Percentiles rank a stretch among this genome's conserved stretches.
These are phyloP conservation scores for Meloe dianella DNA, from an alignment of 2,888 invertebrate genomes.

Conservation along the genomic window DNA sequence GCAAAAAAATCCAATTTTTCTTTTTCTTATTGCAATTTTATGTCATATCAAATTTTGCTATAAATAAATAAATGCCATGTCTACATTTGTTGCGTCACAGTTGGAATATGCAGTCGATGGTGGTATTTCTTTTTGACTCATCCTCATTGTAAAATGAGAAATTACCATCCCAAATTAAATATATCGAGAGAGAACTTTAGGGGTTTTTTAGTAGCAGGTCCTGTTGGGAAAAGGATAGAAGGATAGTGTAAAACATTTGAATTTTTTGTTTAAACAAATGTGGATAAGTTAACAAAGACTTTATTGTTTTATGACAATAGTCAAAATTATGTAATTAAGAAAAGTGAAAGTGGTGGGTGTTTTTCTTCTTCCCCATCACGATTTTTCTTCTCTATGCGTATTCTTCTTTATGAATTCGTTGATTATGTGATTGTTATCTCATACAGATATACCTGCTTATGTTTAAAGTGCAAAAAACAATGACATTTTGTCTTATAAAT, in stretches of 20 bases:
- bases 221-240: no score
- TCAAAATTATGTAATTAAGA: conserved; percentile 1
- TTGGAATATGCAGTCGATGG: not conserved
- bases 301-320: not conserved
- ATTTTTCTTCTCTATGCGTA: not conserved
- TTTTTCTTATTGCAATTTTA: not conserved
- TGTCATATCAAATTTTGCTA: conserved; percentile 11
- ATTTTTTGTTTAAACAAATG: not conserved
- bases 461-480: not conserved
- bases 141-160: not conserved
- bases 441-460: no score
- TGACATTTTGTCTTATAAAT: not conserved
- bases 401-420: not conserved
- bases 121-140: not conserved
- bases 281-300: not conserved
- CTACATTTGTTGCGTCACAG: not conserved
- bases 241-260: no score
- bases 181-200: no score
- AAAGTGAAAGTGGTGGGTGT: conserved; percentile 7
- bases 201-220: no score
- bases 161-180: no score
- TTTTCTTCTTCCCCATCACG: conserved; percentile 1
- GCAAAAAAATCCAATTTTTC: conserved; percentile 4
- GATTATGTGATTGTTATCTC: not conserved
- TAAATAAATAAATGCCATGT: not conserved